Evolutionary conservation across 2,113 vertebrate species (phyloP).

Genomic region (Coturnix japonica): DNA sequence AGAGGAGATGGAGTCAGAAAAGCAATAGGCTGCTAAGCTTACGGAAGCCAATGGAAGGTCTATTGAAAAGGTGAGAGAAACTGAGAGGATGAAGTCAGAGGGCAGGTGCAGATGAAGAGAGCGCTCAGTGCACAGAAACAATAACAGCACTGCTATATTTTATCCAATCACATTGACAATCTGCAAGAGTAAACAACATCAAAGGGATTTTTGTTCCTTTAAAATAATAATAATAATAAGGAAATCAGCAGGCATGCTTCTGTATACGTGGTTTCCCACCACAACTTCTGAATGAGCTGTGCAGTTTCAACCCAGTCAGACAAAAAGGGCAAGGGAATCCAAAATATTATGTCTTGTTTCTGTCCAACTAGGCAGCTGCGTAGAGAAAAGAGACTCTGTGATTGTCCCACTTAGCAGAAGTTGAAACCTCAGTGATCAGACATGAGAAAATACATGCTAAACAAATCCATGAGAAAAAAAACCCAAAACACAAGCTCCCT

Average conservation of each 20-base stretch:
- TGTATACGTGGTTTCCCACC: neutral
- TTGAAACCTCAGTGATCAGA: neutral
- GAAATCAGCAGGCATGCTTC: neutral
- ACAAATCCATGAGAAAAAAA: neutral
- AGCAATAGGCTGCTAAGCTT: neutral
- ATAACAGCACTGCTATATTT: neutral
- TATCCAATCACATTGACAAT: neutral
- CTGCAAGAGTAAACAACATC: conserved; percentile 25
- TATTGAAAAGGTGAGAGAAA: conserved; percentile 7
- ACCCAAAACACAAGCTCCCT: neutral
- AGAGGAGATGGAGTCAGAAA: conserved; percentile 3
- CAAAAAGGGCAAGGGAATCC: neutral
- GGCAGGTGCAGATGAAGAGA: neutral
- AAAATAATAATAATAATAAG: neutral
- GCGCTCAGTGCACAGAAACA: neutral
- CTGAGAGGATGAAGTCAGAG: neutral
- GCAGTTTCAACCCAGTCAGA: conserved; percentile 5
- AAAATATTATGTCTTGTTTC: conserved; percentile 21
- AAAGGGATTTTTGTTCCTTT: neutral
- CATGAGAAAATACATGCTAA: neutral
- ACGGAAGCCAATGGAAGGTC: neutral
- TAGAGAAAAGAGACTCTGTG: neutral
- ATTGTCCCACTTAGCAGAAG: neutral
- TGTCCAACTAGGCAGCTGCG: neutral
- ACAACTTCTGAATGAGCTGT: neutral